Percentiles rank a stretch among this genome's conserved stretches.
phyloP scores from a whole-genome alignment of 2,797 vertebrate genomes.

The Discoglossus pictus region DNA sequence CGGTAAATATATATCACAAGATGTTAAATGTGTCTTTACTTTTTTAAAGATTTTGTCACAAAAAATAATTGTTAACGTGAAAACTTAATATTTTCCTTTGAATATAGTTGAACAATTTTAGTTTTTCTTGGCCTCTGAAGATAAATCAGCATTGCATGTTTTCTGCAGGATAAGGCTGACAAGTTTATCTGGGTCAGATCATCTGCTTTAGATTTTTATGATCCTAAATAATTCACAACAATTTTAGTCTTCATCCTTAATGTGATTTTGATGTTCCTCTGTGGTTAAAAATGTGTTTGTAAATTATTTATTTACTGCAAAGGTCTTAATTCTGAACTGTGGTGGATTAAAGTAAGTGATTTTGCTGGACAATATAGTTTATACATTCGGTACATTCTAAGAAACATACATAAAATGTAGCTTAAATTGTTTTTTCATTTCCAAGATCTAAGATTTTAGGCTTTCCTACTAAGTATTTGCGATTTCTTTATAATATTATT shows the following conservation, averaged over 20 bases:
- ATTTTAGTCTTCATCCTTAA: constrained; percentile 49
- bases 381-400: neutral
- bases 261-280: constrained; percentile 52
- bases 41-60: constrained; percentile 29
- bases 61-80: constrained; percentile 28
- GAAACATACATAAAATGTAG: no score
- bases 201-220: constrained; percentile 46
- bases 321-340: constrained; percentile 24
- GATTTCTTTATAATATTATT: no score
- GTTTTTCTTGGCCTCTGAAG: constrained; percentile 16
- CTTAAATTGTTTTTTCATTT: no score
- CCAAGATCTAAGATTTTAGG: no score
- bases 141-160: constrained; percentile 39
- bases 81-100: constrained; percentile 10
- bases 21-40: no score
- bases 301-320: constrained; percentile 50
- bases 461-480: no score
- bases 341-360: constrained; percentile 5
- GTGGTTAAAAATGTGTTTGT: constrained; percentile 47
- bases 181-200: constrained; percentile 50
- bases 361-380: constrained; percentile 21
- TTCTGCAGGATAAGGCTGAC: constrained; percentile 37
- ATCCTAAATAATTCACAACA: constrained; percentile 47
- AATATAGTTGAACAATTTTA: constrained; percentile 18
- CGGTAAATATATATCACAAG: no score